These are phyloP conservation scores for Andrena minutula DNA, from an alignment of 2,888 invertebrate species.

Conservation along the genomic window DNA sequence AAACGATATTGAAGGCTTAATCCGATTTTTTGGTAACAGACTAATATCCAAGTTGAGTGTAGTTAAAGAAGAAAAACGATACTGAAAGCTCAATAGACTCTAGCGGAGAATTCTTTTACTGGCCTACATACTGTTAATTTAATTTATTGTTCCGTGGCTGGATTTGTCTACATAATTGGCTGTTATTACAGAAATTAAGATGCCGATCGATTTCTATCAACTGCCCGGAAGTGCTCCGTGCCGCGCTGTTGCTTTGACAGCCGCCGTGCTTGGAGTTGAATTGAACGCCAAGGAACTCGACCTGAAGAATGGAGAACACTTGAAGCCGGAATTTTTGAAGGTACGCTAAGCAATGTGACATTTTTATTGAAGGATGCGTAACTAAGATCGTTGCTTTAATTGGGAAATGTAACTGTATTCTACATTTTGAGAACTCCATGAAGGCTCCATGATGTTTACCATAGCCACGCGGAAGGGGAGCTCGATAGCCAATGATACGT, in stretches of 20 bases:
- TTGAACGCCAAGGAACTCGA: conserved; percentile 88
- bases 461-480: too few relatives aligned
- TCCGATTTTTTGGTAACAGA: too few relatives aligned
- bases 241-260: conserved; percentile 88
- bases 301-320: conserved; percentile 88
- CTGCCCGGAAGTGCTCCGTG: conserved; percentile 89
- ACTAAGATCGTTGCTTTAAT: too few relatives aligned
- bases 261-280: conserved; percentile 89
- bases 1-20: background rate
- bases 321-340: conserved; percentile 90
- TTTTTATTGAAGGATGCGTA: background rate
- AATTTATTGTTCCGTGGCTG: too few relatives aligned
- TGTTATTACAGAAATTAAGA: conserved; percentile 74
- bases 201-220: conserved; percentile 89
- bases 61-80: background rate
- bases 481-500: too few relatives aligned
- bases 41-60: too few relatives aligned
- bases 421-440: too few relatives aligned
- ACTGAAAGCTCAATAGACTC: background rate
- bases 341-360: conserved; percentile 80
- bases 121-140: background rate
- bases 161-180: background rate
- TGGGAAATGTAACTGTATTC: too few relatives aligned
- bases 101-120: background rate
- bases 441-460: too few relatives aligned